Percentiles rank a stretch among this genome's conserved stretches.
These are phyloP conservation scores for Margaritifera margaritifera DNA, from an alignment of 2,888 invertebrate species.

Conservation along the genomic window DNA sequence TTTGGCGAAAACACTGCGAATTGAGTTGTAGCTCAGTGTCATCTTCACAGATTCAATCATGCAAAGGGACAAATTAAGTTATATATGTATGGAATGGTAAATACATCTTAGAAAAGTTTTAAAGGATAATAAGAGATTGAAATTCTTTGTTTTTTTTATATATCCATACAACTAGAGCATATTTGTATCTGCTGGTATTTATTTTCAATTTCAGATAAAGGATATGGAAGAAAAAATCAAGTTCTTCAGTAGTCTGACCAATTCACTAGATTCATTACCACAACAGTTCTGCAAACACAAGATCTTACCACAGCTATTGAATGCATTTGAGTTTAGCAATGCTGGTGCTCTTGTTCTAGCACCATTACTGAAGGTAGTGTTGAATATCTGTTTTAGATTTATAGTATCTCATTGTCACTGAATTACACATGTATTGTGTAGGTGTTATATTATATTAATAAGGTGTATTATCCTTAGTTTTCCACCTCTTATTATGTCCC, in stretches of 20 bases:
- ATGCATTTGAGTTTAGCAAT: constrained; percentile 97
- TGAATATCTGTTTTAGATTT: neutral
- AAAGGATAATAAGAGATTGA: too few species aligned
- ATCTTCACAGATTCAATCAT: too few species aligned
- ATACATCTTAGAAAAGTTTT: too few species aligned
- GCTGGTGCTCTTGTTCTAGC: constrained; percentile 95
- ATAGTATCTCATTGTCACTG: neutral
- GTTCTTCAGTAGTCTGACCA: constrained; percentile 90
- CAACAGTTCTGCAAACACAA: constrained; percentile 93
- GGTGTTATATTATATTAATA: too few species aligned
- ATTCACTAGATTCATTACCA: constrained; percentile 92
- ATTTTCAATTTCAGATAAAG: constrained; percentile 82
- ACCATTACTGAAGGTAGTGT: constrained; percentile 90
- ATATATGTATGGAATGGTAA: too few species aligned
- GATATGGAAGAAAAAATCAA: constrained; percentile 92
- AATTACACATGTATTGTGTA: neutral
- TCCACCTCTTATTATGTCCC: neutral
- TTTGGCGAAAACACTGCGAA: too few species aligned
- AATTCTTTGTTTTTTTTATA: too few species aligned
- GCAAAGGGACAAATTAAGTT: too few species aligned
- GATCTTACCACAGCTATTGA: constrained; percentile 93
- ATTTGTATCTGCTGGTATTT: neutral
- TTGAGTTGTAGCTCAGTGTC: too few species aligned
- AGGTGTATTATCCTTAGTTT: neutral
- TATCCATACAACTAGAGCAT: too few species aligned